Base-by-base conservation (phyloP, 2,888 invertebrate species). In the Acrobasis consociella region DNA sequence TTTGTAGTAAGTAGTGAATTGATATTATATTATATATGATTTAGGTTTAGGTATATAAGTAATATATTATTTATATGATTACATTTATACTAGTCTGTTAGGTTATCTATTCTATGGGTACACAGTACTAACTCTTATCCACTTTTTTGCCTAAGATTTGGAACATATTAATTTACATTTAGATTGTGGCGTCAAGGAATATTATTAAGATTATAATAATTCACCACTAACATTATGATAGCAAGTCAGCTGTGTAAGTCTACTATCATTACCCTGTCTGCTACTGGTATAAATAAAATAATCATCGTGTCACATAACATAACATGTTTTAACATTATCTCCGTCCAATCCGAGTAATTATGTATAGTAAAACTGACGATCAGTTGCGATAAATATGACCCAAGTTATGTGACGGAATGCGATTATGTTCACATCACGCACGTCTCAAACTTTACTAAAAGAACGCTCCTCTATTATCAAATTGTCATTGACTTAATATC, bases 401-500 rank as follows among this genome's bases (percentile, higher is more conserved):
- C 46, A 46, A 46, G n/a, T 13, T 46, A 46, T 46, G 46, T 46
- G 46, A 46, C 2, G n/a, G 46, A 46, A 46, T 46, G 46, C 46
- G 46, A 46, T 46, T 46, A 46, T 13, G 46, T n/a, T n/a, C 11
- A 22, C 22, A 46, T 46, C 46, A 46, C n/a, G 46, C 46, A 46
- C 46, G 46, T 46, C 46, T 10, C 46, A 38, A 53, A 53, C 38
- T 37, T 31, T 53, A 53, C 16, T 15, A 38, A 38, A 53, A 53
- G 5, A 53, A 5, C n/a, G 37, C 38, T 37, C 0, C 38, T 9
- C 53, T 53, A 38, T 53, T 16, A 53, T 53, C 15, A 53, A 38
- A 38, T 38, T 53, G 38, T 53, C 53, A 53, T 53, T 53, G 37
- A 38, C 37, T 38, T 15, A 51, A 53, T 53, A 53, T 53, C 53